Percentiles rank a stretch among this genome's conserved stretches.
phyloP scores from a whole-genome alignment of 2,113 vertebrate genomes.

The Nannospalax galili region DNA sequence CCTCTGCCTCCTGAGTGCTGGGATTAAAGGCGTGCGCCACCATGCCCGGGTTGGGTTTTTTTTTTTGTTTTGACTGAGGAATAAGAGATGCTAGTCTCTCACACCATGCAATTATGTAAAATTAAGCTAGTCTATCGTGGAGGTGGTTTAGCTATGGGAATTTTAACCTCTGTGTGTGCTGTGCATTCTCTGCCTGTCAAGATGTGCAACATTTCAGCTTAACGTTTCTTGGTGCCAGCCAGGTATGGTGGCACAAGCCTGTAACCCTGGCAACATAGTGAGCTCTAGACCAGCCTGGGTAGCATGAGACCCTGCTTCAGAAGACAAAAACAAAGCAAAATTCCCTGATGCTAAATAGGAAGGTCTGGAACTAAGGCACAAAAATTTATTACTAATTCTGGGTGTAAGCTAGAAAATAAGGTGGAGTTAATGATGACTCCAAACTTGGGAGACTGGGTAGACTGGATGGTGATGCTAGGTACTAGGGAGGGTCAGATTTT shows the following conservation, averaged over 20 bases:
- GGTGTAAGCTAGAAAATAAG: conserved; percentile 41
- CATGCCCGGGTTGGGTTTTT: background rate
- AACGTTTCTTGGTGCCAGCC: background rate
- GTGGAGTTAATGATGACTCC: conserved; percentile 40
- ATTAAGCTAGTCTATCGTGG: background rate
- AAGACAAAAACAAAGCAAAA: background rate
- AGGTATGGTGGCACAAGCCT: background rate
- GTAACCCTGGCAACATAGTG: background rate
- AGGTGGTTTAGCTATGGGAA: background rate
- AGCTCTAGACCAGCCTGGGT: background rate
- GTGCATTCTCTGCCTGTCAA: background rate
- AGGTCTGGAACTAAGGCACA: background rate
- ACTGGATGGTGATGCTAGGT: conserved; percentile 8
- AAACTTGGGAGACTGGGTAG: conserved; percentile 33
- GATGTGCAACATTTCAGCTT: background rate
- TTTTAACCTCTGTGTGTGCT: conserved; percentile 1
- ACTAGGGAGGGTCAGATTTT: background rate
- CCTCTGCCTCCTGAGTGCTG: no score
- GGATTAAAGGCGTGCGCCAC: no score
- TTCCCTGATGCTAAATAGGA: background rate
- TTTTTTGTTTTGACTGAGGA: background rate
- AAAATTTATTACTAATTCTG: conserved; percentile 2
- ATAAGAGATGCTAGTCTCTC: background rate
- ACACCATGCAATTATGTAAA: background rate
- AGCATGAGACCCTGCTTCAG: background rate